Percentiles rank a stretch among this genome's conserved stretches.
Evolutionary conservation across 2,113 vertebrate genomes (phyloP).

Genomic region (Ornithorhynchus anatinus): DNA sequence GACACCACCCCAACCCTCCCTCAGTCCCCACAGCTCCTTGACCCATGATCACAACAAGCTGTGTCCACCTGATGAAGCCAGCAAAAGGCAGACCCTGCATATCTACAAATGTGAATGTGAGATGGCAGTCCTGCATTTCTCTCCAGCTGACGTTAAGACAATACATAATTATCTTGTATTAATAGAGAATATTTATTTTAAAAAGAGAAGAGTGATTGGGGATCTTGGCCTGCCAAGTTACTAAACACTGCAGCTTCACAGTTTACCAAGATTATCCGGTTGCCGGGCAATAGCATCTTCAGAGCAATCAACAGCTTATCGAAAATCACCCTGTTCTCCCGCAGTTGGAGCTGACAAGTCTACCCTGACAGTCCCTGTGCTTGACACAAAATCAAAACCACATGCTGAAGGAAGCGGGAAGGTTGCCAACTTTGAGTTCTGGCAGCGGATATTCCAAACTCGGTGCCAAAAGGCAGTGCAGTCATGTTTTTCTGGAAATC

Average conservation of each 20-base stretch:
- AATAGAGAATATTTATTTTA: conserved; percentile 19
- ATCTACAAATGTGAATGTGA: too few species aligned
- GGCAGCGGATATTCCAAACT: not conserved
- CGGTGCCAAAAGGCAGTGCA: not conserved
- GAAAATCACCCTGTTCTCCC: conserved; percentile 25
- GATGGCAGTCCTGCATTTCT: too few species aligned
- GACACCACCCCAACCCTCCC: too few species aligned
- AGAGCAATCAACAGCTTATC: conserved; percentile 47
- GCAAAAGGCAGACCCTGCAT: too few species aligned
- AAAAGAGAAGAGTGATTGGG: conserved; percentile 2
- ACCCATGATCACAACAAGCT: too few species aligned
- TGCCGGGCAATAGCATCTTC: conserved; percentile 42
- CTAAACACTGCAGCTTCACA: conserved; percentile 20
- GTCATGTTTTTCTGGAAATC: conserved; percentile 19
- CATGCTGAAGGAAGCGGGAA: not conserved
- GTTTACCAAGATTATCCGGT: conserved; percentile 41
- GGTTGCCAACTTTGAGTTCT: conserved; percentile 35
- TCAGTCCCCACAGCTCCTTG: too few species aligned
- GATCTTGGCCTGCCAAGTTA: not conserved
- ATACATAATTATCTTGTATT: conserved; percentile 1
- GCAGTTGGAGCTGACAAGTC: conserved; percentile 26
- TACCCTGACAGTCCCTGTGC: conserved; percentile 22
- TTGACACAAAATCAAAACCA: conserved; percentile 39
- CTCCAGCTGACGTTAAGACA: not conserved
- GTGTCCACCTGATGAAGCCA: too few species aligned